phyloP scores from a whole-genome alignment of 2,113 vertebrate species.

The Blennius ocellaris region DNA sequence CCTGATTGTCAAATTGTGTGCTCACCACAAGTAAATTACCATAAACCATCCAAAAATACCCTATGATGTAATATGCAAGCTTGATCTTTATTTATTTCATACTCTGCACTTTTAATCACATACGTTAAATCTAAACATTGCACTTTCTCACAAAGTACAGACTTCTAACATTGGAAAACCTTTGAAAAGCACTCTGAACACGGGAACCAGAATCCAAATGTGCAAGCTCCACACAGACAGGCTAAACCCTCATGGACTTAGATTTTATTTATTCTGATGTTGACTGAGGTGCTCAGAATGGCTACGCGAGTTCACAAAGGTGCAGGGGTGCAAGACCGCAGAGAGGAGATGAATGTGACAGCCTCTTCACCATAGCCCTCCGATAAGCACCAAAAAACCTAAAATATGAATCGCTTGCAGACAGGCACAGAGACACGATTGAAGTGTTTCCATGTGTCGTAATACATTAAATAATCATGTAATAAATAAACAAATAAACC shows the following conservation, averaged over 20 bases:
- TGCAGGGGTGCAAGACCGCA: slow-evolving; percentile 29
- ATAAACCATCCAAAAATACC: too few relatives aligned
- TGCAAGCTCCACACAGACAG: slow-evolving; percentile 16
- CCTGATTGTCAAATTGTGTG: too few relatives aligned
- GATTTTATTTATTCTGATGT: slow-evolving; percentile 56
- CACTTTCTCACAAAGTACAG: neutral
- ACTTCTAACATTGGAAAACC: neutral
- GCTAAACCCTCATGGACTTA: neutral
- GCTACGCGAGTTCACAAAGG: slow-evolving; percentile 39
- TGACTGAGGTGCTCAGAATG: slow-evolving; percentile 45
- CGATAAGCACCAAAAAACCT: slow-evolving; percentile 5
- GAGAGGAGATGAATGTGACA: slow-evolving; percentile 45
- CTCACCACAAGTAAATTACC: too few relatives aligned
- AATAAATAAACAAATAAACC: neutral
- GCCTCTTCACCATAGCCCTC: slow-evolving; percentile 15
- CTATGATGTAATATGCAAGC: too few relatives aligned
- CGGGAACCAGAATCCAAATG: slow-evolving; percentile 41
- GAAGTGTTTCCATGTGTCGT: slow-evolving; percentile 5
- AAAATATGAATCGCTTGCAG: slow-evolving; percentile 14
- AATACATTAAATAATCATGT: neutral
- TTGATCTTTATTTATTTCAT: too few relatives aligned
- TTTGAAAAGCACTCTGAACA: neutral
- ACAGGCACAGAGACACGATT: neutral
- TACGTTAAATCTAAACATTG: too few relatives aligned
- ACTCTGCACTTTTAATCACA: too few relatives aligned